Evolutionary conservation across 2,113 vertebrate genomes (phyloP), one percentile per base, ranked within the genome.

Genomic region (Actenoides lindsayi): DNA sequence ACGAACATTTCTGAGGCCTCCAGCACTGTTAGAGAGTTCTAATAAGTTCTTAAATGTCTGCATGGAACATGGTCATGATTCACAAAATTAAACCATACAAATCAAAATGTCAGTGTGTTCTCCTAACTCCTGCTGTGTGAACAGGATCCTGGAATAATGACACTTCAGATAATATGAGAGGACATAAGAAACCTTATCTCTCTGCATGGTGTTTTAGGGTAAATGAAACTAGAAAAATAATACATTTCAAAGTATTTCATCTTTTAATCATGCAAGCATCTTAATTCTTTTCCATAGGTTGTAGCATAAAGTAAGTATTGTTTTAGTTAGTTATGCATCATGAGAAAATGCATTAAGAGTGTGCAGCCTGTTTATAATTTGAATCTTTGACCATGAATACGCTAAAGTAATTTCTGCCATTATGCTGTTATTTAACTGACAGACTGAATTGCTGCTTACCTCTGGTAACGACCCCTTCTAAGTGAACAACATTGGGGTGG

Each of bases 381-480:
- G 71, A 87, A 77, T 92, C 57, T 71, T 67, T 93, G 87, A 91
- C 67, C 75, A 39, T 44, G 50, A 70, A 92, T 73, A 76, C 80
- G 75, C 57, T 75, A 44, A 87, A 87, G 67, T 33, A 90, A 96
- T 94, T 90, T 95, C 71, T 81, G 57, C 53, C 10, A 53, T 69
- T 21, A 18, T 30, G 31, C 11, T 65, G 23, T 33, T 76, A 27
- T 84, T 37, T 90, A 89, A 96, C 46, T 91, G 74, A 96, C 64
- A 87, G 39, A 79, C 15, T 0, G 3, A 92, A 85, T 16, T 5
- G 11, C 44, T 77, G 56, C 92, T 98, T 98, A 99, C 99, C 99
- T 98, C 99, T 98, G 27, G 99, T 99, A 86, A 99, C 99, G 0
- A 99, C 99, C 33, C 99, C 99, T 97, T 99, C 99, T 89, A 99